Evolutionary conservation across 2,113 vertebrate species (phyloP).

Genomic region (Formicarius rufipectus): DNA sequence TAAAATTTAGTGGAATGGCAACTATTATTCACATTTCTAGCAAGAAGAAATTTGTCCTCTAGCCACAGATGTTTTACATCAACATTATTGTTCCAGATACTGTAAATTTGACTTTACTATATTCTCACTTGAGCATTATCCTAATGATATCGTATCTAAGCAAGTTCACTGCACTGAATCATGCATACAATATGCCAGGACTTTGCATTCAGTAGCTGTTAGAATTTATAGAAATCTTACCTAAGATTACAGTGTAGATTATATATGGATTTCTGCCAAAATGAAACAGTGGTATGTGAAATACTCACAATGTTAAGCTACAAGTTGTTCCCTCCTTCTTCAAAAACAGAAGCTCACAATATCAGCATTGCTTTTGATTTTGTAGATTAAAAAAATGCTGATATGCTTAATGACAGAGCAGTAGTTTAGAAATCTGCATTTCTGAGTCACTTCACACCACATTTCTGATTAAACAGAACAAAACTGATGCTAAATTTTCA

Average conservation of each 20-base stretch:
- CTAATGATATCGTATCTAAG: neutral
- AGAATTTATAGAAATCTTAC: slow-evolving; percentile 4
- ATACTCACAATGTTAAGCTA: neutral
- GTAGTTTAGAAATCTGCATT: neutral
- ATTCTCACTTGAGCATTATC: neutral
- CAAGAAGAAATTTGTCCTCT: neutral
- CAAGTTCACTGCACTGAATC: neutral
- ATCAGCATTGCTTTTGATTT: neutral
- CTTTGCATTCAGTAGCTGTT: neutral
- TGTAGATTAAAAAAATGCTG: neutral
- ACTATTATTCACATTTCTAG: neutral
- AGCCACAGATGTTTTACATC: neutral
- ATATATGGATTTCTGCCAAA: neutral
- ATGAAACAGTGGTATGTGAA: neutral
- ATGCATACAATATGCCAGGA: neutral
- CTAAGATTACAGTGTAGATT: neutral
- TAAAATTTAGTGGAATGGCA: neutral
- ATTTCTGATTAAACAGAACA: neutral
- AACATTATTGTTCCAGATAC: neutral
- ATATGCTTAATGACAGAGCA: neutral
- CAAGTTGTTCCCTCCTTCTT: neutral
- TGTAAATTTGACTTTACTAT: neutral
- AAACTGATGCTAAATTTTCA: neutral
- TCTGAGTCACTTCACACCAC: neutral
- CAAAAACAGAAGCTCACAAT: neutral